phyloP scores from a whole-genome alignment of 2,113 vertebrate genomes.

The Apteryx owenii region DNA sequence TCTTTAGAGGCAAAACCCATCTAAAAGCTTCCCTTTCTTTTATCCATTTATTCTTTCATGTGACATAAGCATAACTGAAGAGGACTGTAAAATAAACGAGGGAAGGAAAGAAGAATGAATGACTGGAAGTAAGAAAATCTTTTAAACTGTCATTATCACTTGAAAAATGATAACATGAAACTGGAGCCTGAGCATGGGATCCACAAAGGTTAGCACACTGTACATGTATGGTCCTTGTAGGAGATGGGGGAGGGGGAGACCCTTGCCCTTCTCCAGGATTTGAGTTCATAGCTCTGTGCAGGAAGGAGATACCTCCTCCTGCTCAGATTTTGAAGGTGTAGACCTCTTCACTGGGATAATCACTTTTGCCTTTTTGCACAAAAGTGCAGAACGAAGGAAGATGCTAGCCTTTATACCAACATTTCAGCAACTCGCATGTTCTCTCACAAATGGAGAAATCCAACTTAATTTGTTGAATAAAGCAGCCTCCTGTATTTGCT shows the following conservation, averaged over 20 bases:
- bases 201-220: not conserved
- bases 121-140: not conserved
- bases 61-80: not conserved
- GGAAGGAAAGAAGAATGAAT: not conserved
- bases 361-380: not conserved
- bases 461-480: not conserved
- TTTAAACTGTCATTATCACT: not conserved
- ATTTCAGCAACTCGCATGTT: not conserved
- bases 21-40: not conserved
- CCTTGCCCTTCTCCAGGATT: not conserved
- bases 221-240: not conserved
- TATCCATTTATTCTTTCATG: not conserved
- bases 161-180: not conserved
- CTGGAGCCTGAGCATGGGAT: not conserved
- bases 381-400: not conserved
- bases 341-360: not conserved
- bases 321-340: not conserved
- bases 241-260: not conserved
- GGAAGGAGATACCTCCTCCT: not conserved
- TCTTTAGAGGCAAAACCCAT: not conserved
- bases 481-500: not conserved
- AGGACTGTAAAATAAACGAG: not conserved
- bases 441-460: not conserved
- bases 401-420: not conserved
- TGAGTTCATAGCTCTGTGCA: not conserved